Conservation (phyloP, 2,113 vertebrate genomes). For the Triplophysa siluroides region DNA sequence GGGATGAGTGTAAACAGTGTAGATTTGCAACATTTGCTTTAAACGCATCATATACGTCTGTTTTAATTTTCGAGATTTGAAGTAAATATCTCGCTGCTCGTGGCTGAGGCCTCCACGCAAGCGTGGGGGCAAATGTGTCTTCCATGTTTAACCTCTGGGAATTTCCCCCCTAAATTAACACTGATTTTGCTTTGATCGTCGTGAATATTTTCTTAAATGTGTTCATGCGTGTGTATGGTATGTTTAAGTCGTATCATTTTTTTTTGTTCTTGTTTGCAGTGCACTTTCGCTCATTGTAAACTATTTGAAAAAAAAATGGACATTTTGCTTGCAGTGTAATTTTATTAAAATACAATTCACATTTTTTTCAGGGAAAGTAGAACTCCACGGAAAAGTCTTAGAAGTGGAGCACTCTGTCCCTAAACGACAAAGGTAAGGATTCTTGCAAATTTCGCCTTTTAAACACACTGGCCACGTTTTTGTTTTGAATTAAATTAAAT, state of each 20-base stretch:
- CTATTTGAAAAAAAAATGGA: background rate
- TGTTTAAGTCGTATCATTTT: background rate
- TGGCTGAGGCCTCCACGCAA: conserved; percentile 46
- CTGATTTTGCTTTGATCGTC: background rate
- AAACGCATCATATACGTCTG: background rate
- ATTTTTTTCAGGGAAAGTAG: conserved; percentile 89
- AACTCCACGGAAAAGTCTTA: conserved; percentile 94
- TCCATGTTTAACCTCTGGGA: conserved; percentile 54
- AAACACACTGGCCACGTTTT: background rate
- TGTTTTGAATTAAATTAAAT: background rate
- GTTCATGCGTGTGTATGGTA: background rate
- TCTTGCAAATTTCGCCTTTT: background rate
- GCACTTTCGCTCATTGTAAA: background rate
- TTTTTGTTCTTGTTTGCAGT: too few relatives aligned
- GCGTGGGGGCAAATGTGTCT: conserved; percentile 44
- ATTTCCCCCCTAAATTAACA: background rate
- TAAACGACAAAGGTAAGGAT: conserved; percentile 90
- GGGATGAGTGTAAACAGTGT: background rate
- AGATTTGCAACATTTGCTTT: background rate
- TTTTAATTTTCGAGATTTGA: background rate
- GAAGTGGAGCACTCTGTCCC: conserved; percentile 97
- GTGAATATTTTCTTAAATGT: background rate
- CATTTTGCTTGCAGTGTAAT: conserved; percentile 1
- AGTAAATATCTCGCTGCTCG: background rate
- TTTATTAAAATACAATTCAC: conserved; percentile 23